phyloP scores from a whole-genome alignment of 2,797 vertebrate species.

The Falco peregrinus region DNA sequence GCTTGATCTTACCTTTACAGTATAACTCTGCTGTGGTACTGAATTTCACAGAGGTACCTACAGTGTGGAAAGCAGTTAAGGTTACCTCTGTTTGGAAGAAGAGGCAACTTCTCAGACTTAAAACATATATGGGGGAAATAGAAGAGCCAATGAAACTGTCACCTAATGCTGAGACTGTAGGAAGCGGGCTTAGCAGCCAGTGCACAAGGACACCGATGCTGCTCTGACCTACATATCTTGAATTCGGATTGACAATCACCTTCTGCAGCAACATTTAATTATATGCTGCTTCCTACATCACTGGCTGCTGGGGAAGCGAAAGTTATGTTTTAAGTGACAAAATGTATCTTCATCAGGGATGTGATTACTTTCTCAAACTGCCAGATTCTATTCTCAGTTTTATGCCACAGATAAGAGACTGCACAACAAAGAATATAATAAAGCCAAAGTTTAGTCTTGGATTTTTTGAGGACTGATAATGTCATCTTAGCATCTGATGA shows the following conservation, averaged over 20 bases:
- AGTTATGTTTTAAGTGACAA: conserved; percentile 28
- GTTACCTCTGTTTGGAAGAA: background rate
- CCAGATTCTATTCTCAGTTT: conserved; percentile 25
- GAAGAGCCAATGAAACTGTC: background rate
- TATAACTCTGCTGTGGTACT: background rate
- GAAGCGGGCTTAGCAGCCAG: background rate
- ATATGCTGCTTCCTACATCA: background rate
- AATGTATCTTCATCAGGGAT: conserved; percentile 15
- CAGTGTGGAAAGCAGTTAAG: background rate
- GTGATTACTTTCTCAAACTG: background rate
- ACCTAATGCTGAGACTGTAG: background rate
- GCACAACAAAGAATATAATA: conserved; percentile 13
- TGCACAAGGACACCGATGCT: background rate
- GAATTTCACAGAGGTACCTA: background rate
- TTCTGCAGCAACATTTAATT: conserved; percentile 19
- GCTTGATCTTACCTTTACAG: background rate
- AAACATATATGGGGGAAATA: background rate
- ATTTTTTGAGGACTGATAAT: background rate
- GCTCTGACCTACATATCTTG: background rate
- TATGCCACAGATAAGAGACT: background rate
- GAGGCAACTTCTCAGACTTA: background rate
- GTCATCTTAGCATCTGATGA: background rate
- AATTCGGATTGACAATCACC: background rate
- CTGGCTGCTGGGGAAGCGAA: background rate
- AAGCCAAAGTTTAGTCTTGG: background rate